Base-by-base conservation (phyloP, 2,797 vertebrate species). In the Sebastes paucispinis region DNA sequence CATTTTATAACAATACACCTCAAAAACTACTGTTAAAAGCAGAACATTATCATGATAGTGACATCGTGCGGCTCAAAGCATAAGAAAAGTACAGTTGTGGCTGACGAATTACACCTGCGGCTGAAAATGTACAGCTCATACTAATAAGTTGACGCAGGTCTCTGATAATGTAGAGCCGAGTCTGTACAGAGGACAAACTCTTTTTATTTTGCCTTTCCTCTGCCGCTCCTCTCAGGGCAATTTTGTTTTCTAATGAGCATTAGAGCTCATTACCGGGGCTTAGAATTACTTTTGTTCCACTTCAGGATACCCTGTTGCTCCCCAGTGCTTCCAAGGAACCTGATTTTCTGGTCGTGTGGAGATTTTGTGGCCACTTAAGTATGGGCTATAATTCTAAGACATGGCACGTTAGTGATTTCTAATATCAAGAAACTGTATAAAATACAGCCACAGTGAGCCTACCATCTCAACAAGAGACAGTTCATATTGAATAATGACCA, bases 281-380 rank as follows among this genome's bases (percentile, higher is more conserved):
- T 77, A 75, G 73, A 86, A 85, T 87, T 77, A 75, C 86, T 77
- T 88, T 86, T 84, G 65, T 84, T 87, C 73, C 82, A 80, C 89
- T 85, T 82, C 69, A 83, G 32, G 57, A 70, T 43, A 71, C 75
- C 70, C 67, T 75, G 62, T 77, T 73, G 58, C 63, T 84, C 75
- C 73, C 16, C 18, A 24, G 16, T 80, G 73, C 65, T 65, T 78
- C 59, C 22, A 50, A 67, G 60, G 71, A 83, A 76, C 62, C 47
- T 22, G 47, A 77, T 83, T 84, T 72, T 82, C 66, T 71, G 24
- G 63, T 75, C 1, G 6, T 66, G 59, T 77, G 50, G 63, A 60
- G 62, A 55, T 64, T 58, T 75, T 54, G 20, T 54, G 50, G 66
- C 79, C 55, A 59, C 77, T 62, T 69, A 54, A 65, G 12, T 29